These are phyloP conservation scores for Halichoeres trimaculatus DNA, from an alignment of 2,113 vertebrate species.

Conservation along the genomic window DNA sequence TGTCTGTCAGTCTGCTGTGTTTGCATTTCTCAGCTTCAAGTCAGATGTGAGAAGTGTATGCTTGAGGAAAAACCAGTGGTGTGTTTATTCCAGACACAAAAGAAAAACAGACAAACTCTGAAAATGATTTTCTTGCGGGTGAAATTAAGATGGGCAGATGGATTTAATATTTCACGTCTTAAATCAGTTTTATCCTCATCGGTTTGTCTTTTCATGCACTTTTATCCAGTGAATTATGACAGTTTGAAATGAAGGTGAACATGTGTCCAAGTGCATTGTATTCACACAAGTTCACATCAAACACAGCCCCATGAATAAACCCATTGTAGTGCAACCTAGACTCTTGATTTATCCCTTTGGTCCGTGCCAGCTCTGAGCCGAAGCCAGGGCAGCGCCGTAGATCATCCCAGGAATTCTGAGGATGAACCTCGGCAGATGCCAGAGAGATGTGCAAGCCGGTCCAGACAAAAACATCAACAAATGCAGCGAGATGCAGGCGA, in stretches of 20 bases:
- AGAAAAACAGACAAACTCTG: background rate
- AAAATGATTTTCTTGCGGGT: constrained; percentile 15
- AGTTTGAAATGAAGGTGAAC: constrained; percentile 19
- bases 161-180: background rate
- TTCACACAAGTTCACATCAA: constrained; percentile 30
- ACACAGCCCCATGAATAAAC: constrained; percentile 29
- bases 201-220: constrained; percentile 6
- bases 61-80: constrained; percentile 14
- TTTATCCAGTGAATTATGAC: constrained; percentile 2
- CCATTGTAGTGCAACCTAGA: constrained; percentile 40
- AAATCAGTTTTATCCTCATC: constrained; percentile 2
- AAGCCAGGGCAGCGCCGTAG: constrained; percentile 38
- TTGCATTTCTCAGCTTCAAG: constrained; percentile 20
- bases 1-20: constrained; percentile 24
- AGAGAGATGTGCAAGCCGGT: constrained; percentile 37
- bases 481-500: constrained; percentile 28
- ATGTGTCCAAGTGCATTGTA: constrained; percentile 15
- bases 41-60: constrained; percentile 29
- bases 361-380: constrained; percentile 40
- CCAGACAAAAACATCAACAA: constrained; percentile 61
- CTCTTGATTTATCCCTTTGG: constrained; percentile 47
- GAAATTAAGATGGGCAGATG: background rate
- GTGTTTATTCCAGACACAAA: constrained; percentile 12
- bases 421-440: constrained; percentile 47
- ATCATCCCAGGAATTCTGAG: constrained; percentile 63